Conservation (phyloP, 1,140 invertebrate species). For the Lineus longissimus region DNA sequence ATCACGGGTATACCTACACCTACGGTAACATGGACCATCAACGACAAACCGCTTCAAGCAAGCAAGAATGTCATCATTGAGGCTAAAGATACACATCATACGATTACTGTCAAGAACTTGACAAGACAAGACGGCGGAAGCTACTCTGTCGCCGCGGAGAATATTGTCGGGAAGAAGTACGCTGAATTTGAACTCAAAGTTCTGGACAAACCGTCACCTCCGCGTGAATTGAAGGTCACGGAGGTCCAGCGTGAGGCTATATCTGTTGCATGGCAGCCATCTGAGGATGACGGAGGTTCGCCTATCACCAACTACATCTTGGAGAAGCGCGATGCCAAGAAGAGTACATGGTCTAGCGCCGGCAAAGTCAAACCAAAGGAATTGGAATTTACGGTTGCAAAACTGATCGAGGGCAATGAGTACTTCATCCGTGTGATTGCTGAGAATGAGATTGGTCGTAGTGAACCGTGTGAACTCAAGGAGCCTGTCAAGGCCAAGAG, state of each 20-base stretch:
- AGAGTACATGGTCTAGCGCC: slow-evolving; percentile 84
- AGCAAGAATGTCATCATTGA: slow-evolving; percentile 29
- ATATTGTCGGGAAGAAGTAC: slow-evolving; percentile 38
- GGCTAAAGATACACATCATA: slow-evolving; percentile 28
- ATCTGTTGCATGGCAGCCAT: slow-evolving; percentile 24
- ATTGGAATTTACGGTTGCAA: slow-evolving; percentile 75
- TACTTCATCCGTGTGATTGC: slow-evolving; percentile 94
- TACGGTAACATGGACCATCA: slow-evolving; percentile 66
- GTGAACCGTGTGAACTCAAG: slow-evolving; percentile 68
- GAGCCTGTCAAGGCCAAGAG: slow-evolving; percentile 82
- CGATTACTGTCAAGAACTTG: slow-evolving; percentile 71
- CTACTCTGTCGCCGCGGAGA: slow-evolving; percentile 59
- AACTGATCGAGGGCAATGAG: slow-evolving; percentile 84
- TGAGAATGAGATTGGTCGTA: slow-evolving; percentile 94
- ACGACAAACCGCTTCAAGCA: slow-evolving; percentile 27
- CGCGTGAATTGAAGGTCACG: slow-evolving; percentile 21
- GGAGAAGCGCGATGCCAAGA: slow-evolving; percentile 59
- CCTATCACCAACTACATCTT: slow-evolving; percentile 44
- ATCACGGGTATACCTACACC: slow-evolving; percentile 83
- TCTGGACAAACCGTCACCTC: slow-evolving; percentile 43
- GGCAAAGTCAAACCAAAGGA: slow-evolving; percentile 26
- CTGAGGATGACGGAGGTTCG: slow-evolving; percentile 29
- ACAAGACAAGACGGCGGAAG: slow-evolving; percentile 75
- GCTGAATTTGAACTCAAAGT: slow-evolving; percentile 45
- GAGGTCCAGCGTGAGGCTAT: slow-evolving; percentile 60